Evolutionary conservation across 2,888 invertebrate genomes (phyloP).

Genomic region (Cyclophora punctaria): DNA sequence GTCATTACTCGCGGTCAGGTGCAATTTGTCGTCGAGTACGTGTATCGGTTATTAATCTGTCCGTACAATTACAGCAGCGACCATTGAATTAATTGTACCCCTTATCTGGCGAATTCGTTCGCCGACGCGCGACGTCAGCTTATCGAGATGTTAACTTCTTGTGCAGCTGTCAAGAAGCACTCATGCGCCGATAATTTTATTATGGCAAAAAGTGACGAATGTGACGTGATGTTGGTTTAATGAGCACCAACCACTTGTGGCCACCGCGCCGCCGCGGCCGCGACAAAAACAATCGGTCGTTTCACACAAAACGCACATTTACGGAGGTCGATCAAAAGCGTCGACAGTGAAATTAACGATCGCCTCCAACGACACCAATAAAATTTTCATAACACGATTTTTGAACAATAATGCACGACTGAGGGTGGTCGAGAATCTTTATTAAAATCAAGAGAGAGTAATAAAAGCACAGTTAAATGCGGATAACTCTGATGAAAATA

Average conservation of each 20-base stretch:
- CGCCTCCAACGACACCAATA: slow-evolving; percentile 44
- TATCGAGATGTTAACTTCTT: slow-evolving; percentile 42
- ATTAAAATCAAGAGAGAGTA: slow-evolving; percentile 71
- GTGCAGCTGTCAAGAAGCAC: slow-evolving; percentile 32
- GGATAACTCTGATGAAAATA: slow-evolving; percentile 72
- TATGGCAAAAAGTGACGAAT: slow-evolving; percentile 40
- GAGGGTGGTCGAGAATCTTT: slow-evolving; percentile 72
- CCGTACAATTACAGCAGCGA: slow-evolving; percentile 49
- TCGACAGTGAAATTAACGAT: slow-evolving; percentile 47
- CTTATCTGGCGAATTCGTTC: slow-evolving; percentile 53
- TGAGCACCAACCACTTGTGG: slow-evolving; percentile 29
- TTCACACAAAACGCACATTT: slow-evolving; percentile 35
- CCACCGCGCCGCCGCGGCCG: slow-evolving; percentile 17
- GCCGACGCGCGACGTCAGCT: slow-evolving; percentile 28
- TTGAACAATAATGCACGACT: slow-evolving; percentile 60
- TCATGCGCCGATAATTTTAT: slow-evolving; percentile 39
- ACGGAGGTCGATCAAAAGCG: slow-evolving; percentile 39
- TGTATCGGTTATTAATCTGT: slow-evolving; percentile 63
- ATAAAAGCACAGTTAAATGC: slow-evolving; percentile 73
- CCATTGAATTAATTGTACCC: slow-evolving; percentile 56
- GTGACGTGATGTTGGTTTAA: slow-evolving; percentile 27
- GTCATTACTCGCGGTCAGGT: slow-evolving; percentile 38
- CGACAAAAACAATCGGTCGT: slow-evolving; percentile 28
- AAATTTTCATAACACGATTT: slow-evolving; percentile 60
- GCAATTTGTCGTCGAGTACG: slow-evolving; percentile 61